Evolutionary conservation across 2,888 invertebrate genomes (phyloP).

Genomic region (Napeogenes inachia): DNA sequence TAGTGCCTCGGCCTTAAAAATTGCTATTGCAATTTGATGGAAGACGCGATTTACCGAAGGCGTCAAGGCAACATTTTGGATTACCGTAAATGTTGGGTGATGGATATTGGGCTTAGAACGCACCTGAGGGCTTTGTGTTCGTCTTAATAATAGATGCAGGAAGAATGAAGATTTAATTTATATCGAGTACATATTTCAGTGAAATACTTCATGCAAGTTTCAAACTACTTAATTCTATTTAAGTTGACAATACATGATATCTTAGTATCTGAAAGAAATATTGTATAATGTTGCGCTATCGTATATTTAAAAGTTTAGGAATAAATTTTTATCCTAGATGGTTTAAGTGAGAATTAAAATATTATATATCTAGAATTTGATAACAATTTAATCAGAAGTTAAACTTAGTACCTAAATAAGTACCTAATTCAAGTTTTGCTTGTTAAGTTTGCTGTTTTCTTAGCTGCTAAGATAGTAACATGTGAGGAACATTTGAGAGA

Average conservation of each 20-base stretch:
- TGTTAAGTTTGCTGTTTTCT: too few species aligned
- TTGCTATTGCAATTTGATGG: slow-evolving; percentile 23
- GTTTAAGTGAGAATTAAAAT: too few species aligned
- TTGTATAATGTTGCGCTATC: too few species aligned
- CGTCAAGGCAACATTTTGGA: slow-evolving; percentile 17
- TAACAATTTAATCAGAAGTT: too few species aligned
- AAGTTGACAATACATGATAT: background rate
- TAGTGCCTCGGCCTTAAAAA: slow-evolving; percentile 23
- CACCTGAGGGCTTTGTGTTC: slow-evolving; percentile 22
- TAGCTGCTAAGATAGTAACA: background rate
- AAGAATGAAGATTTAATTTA: background rate
- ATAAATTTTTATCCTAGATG: too few species aligned
- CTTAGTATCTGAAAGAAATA: too few species aligned
- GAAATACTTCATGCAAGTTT: background rate
- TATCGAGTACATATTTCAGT: background rate
- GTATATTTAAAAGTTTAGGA: too few species aligned
- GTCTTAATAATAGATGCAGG: slow-evolving; percentile 21
- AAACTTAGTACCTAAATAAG: too few species aligned
- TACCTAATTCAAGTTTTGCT: too few species aligned
- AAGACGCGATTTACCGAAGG: slow-evolving; percentile 15
- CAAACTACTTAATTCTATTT: background rate
- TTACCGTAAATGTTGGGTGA: slow-evolving; percentile 22
- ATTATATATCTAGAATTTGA: too few species aligned
- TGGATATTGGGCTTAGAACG: slow-evolving; percentile 16
- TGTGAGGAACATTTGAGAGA: background rate